phyloP scores from a whole-genome alignment of 2,797 vertebrate species.

The Cetoscarus ocellatus region DNA sequence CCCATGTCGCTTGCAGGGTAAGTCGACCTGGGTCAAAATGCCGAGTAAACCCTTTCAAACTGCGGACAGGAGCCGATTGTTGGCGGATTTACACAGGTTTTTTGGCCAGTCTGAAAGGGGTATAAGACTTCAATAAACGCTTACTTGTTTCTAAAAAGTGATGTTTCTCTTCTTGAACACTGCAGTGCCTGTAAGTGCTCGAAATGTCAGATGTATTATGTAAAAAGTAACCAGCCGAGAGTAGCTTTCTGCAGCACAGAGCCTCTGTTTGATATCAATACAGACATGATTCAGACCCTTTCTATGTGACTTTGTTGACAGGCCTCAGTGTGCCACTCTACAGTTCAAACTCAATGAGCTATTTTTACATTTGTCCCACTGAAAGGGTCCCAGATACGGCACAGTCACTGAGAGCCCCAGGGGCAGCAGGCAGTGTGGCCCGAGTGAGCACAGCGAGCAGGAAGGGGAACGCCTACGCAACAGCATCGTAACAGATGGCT shows the following conservation, averaged over 20 bases:
- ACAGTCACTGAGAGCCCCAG: slow-evolving; percentile 54
- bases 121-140: slow-evolving; percentile 10
- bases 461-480: slow-evolving; percentile 28
- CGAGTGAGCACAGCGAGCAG: slow-evolving; percentile 33
- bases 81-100: too few species aligned
- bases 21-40: too few species aligned
- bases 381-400: slow-evolving; percentile 70
- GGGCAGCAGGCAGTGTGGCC: slow-evolving; percentile 33
- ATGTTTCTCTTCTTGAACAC: slow-evolving; percentile 11
- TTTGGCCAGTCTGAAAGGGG: too few species aligned
- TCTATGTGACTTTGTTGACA: slow-evolving; percentile 13
- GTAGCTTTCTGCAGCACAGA: background rate
- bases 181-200: background rate
- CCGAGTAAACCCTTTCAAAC: too few species aligned
- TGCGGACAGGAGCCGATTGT: too few species aligned
- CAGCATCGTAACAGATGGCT: slow-evolving; percentile 54
- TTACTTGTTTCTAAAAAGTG: slow-evolving; percentile 12
- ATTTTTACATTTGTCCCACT: slow-evolving; percentile 75
- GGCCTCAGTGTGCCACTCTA: slow-evolving; percentile 35
- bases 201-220: background rate
- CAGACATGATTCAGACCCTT: slow-evolving; percentile 8
- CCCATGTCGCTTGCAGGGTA: too few species aligned
- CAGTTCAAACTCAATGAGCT: slow-evolving; percentile 58
- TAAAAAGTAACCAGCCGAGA: slow-evolving; percentile 1
- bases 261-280: slow-evolving; percentile 2